Evolutionary conservation across 2,113 vertebrate species (phyloP), one percentile per base, ranked within the genome.

Genomic region (Actinemys pallida): DNA sequence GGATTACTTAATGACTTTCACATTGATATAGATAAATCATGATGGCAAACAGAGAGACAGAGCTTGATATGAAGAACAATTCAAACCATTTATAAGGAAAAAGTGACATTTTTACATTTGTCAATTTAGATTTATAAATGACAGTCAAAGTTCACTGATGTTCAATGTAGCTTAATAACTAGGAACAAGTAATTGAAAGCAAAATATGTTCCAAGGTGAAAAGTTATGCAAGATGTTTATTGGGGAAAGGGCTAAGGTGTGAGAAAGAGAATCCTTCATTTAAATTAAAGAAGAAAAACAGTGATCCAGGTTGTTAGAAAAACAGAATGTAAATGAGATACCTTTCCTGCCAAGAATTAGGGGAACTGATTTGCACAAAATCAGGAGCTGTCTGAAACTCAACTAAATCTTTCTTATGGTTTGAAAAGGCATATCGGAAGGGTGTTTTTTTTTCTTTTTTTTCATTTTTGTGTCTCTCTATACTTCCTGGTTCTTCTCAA

Each of bases 121-220:
- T 93, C 88, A 72, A 82, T 97, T 97, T 94, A 76, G 86, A 88
- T 90, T 95, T 92, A 76, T 90, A 97, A 94, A 90, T 96, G 90
- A 59, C 84, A 92, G 89, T 88, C 88, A 94, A 96, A 94, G 90
- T 96, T 96, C 91, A 95, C 39, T 80, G 87, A 80, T 96, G 94
- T 88, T 84, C 97, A 56, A 90, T 79, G 84, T 27, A 89, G 47
- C 76, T 90, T 95, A 90, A 92, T 31, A 95, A 89, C 42, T 39
- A 95, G 59, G 93, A 92, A 59, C 96, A 94, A 93, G 90, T 90
- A 89, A 93, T 3, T 7, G 86, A 42, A 52, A 94, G 53, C 4
- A 5, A 94, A 65, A 35, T 65, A 90, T 80, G 50, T 92, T 96
- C 93, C 95, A 86, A 42, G 59, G 83, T 86, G 90, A 94, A 93